Evolutionary conservation across 1,140 invertebrate species (phyloP).

Genomic region (Camponotus pennsylvanicus): DNA sequence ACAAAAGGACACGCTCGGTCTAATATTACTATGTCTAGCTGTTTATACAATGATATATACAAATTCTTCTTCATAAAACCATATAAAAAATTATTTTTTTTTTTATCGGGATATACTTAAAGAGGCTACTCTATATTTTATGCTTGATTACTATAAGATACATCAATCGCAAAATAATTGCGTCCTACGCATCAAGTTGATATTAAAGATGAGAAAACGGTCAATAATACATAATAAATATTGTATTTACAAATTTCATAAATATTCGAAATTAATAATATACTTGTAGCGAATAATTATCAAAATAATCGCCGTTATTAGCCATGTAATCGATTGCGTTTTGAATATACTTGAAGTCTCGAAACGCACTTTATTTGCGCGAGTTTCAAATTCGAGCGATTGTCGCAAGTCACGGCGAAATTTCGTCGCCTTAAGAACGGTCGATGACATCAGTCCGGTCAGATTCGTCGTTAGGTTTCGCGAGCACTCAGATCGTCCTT

Average conservation of each 20-base stretch:
- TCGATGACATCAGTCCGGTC: slow-evolving; percentile 36
- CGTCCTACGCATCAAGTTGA: too few species aligned
- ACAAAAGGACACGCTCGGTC: too few species aligned
- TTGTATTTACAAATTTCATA: background rate
- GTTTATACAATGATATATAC: too few species aligned
- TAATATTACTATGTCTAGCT: too few species aligned
- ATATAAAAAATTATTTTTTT: too few species aligned
- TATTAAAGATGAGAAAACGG: too few species aligned
- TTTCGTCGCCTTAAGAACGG: slow-evolving; percentile 12
- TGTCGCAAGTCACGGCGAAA: slow-evolving; percentile 19
- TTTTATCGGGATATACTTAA: too few species aligned
- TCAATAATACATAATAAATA: background rate
- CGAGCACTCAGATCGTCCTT: background rate
- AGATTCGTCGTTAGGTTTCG: background rate
- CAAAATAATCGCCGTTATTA: background rate
- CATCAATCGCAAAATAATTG: too few species aligned
- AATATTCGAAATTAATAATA: background rate
- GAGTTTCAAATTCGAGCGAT: background rate
- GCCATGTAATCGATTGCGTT: background rate
- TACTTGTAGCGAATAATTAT: too few species aligned
- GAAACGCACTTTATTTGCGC: background rate
- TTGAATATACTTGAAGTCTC: background rate
- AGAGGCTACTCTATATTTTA: too few species aligned
- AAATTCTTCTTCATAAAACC: too few species aligned
- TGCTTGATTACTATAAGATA: too few species aligned